phyloP scores from a whole-genome alignment of 2,888 invertebrate species.

The Ochropleura leucogaster region DNA sequence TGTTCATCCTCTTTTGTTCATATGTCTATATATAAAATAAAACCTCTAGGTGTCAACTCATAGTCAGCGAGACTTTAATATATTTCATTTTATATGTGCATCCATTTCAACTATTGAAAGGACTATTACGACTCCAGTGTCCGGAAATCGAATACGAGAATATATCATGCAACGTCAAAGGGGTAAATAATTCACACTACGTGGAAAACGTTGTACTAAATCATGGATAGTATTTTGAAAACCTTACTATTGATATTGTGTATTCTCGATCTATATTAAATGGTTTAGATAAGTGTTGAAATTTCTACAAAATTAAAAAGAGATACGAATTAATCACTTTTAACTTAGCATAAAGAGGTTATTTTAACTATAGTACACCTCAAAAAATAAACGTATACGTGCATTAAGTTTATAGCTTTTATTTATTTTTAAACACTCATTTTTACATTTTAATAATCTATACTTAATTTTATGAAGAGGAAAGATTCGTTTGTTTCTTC shows the following conservation, averaged over 20 bases:
- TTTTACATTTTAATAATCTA: too few relatives aligned
- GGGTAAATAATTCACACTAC: slow-evolving; percentile 48
- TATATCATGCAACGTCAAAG: slow-evolving; percentile 60
- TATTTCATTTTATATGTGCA: slow-evolving; percentile 23
- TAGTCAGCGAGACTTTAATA: slow-evolving; percentile 1
- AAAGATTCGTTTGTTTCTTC: too few relatives aligned
- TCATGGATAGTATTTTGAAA: slow-evolving; percentile 45
- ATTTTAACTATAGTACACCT: too few relatives aligned
- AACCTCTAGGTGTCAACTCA: not conserved
- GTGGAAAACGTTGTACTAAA: slow-evolving; percentile 46
- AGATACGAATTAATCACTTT: not conserved
- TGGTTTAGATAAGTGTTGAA: not conserved
- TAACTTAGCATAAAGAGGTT: too few relatives aligned
- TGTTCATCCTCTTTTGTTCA: not conserved
- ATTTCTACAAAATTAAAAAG: not conserved
- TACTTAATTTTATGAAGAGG: too few relatives aligned
- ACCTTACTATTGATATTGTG: slow-evolving; percentile 19
- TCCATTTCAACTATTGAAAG: slow-evolving; percentile 34
- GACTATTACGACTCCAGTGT: slow-evolving; percentile 41
- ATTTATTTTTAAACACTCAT: too few relatives aligned
- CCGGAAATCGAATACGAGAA: slow-evolving; percentile 63
- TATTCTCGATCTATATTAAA: slow-evolving; percentile 21
- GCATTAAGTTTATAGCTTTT: too few relatives aligned
- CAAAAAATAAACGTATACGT: too few relatives aligned
- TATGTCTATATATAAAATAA: not conserved